phyloP scores from a whole-genome alignment of 2,888 invertebrate species.

The Apeira syringaria region DNA sequence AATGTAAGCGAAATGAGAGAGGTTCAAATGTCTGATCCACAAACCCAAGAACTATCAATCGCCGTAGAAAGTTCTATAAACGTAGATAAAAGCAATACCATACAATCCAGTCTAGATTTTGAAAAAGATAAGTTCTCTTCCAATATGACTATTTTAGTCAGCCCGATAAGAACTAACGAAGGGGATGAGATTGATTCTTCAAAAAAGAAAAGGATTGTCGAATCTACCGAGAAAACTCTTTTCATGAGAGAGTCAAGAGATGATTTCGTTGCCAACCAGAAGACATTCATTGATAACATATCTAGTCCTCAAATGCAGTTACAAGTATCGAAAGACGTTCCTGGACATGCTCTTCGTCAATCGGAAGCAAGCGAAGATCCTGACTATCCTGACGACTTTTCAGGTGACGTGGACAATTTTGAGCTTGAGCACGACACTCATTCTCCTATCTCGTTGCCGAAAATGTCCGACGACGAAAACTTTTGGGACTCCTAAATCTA shows the following conservation, averaged over 20 bases:
- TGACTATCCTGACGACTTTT: constrained; percentile 56
- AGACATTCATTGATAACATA: constrained; percentile 24
- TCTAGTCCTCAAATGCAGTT: constrained; percentile 46
- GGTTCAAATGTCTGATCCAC: constrained; percentile 33
- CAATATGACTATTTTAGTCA: constrained; percentile 55
- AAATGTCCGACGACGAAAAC: constrained; percentile 59
- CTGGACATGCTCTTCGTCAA: constrained; percentile 36
- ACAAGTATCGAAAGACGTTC: constrained; percentile 37
- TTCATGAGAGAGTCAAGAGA: not conserved
- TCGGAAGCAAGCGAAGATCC: constrained; percentile 34
- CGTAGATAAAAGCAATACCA: constrained; percentile 20
- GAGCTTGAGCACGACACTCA: constrained; percentile 44
- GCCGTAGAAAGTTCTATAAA: constrained; percentile 52
- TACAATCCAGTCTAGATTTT: constrained; percentile 20
- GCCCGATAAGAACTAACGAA: constrained; percentile 43
- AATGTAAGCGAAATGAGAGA: constrained; percentile 39
- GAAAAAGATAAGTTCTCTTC: constrained; percentile 31
- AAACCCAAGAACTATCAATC: constrained; percentile 41
- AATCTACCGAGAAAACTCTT: constrained; percentile 42
- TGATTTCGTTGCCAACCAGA: constrained; percentile 17
- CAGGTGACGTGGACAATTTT: constrained; percentile 61
- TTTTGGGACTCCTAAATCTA: constrained; percentile 61
- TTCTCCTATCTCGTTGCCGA: constrained; percentile 57
- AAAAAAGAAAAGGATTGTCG: not conserved
- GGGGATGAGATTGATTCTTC: not conserved